Evolutionary conservation across 2,888 invertebrate genomes (phyloP).

Genomic region (Danaus chrysippus): DNA sequence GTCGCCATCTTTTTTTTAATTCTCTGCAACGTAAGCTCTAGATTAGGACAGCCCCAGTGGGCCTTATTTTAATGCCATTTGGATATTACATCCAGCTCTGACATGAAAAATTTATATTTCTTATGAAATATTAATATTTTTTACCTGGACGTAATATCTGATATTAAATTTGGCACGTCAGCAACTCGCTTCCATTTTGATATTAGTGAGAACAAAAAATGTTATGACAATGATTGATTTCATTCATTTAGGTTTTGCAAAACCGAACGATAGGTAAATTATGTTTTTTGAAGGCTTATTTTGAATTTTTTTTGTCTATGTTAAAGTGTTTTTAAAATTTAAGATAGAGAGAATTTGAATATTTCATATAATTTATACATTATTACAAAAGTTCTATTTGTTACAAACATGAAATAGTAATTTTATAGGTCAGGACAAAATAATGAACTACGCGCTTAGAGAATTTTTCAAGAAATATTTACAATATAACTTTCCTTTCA

Average conservation of each 20-base stretch:
- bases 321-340: no score
- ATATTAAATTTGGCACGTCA: conserved; percentile 28
- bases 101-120: conserved; percentile 21
- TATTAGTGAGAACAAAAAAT: conserved; percentile 9
- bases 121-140: conserved; percentile 27
- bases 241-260: not conserved
- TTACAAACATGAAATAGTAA: no score
- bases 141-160: conserved; percentile 12
- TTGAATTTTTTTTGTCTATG: not conserved
- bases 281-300: not conserved
- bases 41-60: conserved; percentile 18
- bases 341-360: no score
- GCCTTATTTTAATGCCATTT: conserved; percentile 20
- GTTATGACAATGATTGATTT: conserved; percentile 2
- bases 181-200: conserved; percentile 9
- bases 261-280: not conserved
- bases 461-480: no score
- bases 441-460: no score
- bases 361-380: no score
- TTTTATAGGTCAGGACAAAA: no score
- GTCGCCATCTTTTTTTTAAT: conserved; percentile 10
- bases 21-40: conserved; percentile 14
- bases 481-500: no score
- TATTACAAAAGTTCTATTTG: no score
- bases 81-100: conserved; percentile 18